Evolutionary conservation across 2,113 vertebrate genomes (phyloP).

Genomic region (Silurus glanis): DNA sequence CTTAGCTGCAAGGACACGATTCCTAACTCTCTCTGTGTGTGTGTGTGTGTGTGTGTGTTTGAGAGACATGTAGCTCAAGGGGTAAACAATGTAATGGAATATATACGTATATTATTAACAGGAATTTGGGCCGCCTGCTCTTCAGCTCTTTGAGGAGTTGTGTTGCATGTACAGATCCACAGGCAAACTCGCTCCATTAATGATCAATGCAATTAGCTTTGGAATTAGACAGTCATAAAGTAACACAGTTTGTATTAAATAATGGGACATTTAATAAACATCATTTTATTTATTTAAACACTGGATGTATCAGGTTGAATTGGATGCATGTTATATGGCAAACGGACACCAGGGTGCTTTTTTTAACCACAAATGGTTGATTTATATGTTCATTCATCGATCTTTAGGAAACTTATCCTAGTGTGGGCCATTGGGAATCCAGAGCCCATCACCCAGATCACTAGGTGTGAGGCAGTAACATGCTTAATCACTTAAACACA

Average conservation of each 20-base stretch:
- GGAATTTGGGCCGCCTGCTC: not conserved
- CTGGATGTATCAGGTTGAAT: not conserved
- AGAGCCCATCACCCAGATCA: not conserved
- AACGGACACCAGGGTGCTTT: not conserved
- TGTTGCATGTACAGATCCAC: slow-evolving; percentile 1
- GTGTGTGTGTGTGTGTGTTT: not conserved
- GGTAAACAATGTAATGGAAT: slow-evolving; percentile 35
- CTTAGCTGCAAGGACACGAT: not conserved
- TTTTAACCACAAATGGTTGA: not conserved
- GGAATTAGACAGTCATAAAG: slow-evolving; percentile 1
- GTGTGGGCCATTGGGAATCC: not conserved
- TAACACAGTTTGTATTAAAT: not conserved
- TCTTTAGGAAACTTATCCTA: not conserved
- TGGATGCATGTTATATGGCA: not conserved
- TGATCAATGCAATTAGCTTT: not conserved
- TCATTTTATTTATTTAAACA: not conserved
- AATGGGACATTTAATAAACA: too few species aligned
- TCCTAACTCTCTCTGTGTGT: too few species aligned
- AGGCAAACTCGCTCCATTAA: not conserved
- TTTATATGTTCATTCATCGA: not conserved
- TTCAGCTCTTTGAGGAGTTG: not conserved
- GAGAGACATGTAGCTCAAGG: not conserved
- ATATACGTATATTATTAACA: slow-evolving; percentile 20
- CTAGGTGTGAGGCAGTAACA: not conserved
- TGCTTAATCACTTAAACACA: not conserved